A percentile compares a stretch with the other conserved stretches of the same genome.
Evolutionary conservation across 2,113 vertebrate genomes (phyloP).

Genomic region (Colaptes auratus): DNA sequence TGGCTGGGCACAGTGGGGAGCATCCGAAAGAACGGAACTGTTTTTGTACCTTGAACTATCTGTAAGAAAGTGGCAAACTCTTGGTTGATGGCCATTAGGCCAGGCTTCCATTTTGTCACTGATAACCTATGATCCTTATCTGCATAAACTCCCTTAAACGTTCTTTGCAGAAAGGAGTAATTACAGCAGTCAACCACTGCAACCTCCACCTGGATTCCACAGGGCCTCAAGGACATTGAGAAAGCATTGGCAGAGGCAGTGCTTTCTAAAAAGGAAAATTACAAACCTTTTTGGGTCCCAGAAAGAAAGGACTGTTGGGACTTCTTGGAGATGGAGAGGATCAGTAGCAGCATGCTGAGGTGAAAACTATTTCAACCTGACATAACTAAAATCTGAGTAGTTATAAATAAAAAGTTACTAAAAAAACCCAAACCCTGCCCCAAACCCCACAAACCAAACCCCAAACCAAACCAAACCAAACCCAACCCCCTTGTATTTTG

Average conservation of each 20-base stretch:
- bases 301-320: neutral
- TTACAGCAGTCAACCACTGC: slow-evolving; percentile 5
- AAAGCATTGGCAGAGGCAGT: neutral
- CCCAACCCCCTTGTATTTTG: neutral
- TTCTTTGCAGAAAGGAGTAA: neutral
- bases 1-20: neutral
- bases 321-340: neutral
- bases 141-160: neutral
- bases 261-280: slow-evolving; percentile 4
- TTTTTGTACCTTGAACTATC: neutral
- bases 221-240: neutral
- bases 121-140: neutral
- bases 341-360: neutral
- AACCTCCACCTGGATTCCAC: neutral
- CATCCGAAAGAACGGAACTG: neutral
- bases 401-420: neutral
- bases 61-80: neutral
- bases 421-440: neutral
- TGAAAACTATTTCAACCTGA: neutral
- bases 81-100: neutral
- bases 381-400: neutral
- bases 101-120: neutral
- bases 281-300: neutral
- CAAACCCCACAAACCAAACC: no score
- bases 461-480: no score